Evolutionary conservation across 2,888 invertebrate species (phyloP).

Genomic region (Eupithecia tripunctaria): DNA sequence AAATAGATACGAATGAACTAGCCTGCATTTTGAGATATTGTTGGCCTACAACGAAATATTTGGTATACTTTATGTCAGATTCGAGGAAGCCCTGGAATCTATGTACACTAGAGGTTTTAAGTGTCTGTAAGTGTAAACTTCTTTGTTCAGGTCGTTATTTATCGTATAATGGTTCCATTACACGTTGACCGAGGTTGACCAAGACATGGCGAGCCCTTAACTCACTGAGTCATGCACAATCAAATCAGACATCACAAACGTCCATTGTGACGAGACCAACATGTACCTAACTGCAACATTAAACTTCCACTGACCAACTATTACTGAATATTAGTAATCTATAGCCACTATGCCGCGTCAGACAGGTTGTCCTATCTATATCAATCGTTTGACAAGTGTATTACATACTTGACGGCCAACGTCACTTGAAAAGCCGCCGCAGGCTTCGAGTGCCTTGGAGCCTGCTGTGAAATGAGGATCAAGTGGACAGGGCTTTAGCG

Average conservation of each 20-base stretch:
- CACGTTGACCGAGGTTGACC: background rate
- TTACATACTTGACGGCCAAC: conserved; percentile 51
- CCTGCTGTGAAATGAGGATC: conserved; percentile 35
- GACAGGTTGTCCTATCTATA: conserved; percentile 60
- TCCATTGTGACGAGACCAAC: background rate
- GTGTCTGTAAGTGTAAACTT: too few species aligned
- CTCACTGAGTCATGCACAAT: background rate
- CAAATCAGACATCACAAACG: conserved; percentile 1
- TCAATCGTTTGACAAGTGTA: conserved; percentile 63
- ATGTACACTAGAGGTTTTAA: too few species aligned
- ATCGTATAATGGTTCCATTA: background rate
- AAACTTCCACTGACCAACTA: background rate
- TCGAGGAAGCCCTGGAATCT: background rate
- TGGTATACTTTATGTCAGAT: background rate
- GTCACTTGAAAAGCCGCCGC: conserved; percentile 46
- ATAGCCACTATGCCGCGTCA: conserved; percentile 44
- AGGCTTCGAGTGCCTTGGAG: conserved; percentile 33
- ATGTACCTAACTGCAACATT: background rate
- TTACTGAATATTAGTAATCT: background rate
- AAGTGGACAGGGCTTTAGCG: conserved; percentile 34
- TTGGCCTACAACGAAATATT: background rate
- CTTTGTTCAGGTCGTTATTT: too few species aligned
- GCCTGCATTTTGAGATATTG: background rate
- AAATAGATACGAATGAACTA: background rate
- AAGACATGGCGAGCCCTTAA: background rate